Evolutionary conservation across 2,888 invertebrate genomes (phyloP), one percentile per base, ranked within the genome.

Genomic region (Protonemura montana): DNA sequence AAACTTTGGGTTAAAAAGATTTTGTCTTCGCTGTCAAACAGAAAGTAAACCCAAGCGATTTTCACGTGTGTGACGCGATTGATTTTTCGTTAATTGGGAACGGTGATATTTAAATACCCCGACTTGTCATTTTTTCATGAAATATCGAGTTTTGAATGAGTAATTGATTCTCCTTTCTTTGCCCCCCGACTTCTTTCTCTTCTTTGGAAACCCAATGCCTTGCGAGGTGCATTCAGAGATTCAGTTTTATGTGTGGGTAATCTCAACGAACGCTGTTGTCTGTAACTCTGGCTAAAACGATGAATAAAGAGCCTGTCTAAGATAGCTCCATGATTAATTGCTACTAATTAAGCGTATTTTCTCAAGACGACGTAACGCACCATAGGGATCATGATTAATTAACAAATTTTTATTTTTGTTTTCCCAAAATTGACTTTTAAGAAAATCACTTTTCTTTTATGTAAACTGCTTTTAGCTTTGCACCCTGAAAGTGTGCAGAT

Each of bases 301-400:
- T 30, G n/a, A 29, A 81, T 81, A 30, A 81, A 30, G 81, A 2
- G 81, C 30, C 81, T 81, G 28, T 29, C 81, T 28, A 0, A 81
- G 81, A 81, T 28, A 81, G 28, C 28, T 81, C 21, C 6, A 81
- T 81, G 81, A 81, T 81, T 81, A 81, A 81, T 81, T 81, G 30
- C 81, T n/a, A 5, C n/a, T 81, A 81, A 81, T 81, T 81, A 81
- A 81, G 81, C 6, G 28, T 81, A 29, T 78, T 78, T 78, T 78
- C 78, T 81, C 21, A 27, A 10, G 26, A 81, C 28, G 30, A 29
- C 28, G 7, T 28, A 78, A 21, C 78, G 28, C 78, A 78, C 27
- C 78, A 28, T 26, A 59, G 21, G 59, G 59, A 59, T n/a, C 28
- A 29, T 81, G 81, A 81, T 81, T 81, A 81, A 81, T 81, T 30